Conservation (phyloP, 2,797 vertebrate species). For the Lagodon rhomboides region DNA sequence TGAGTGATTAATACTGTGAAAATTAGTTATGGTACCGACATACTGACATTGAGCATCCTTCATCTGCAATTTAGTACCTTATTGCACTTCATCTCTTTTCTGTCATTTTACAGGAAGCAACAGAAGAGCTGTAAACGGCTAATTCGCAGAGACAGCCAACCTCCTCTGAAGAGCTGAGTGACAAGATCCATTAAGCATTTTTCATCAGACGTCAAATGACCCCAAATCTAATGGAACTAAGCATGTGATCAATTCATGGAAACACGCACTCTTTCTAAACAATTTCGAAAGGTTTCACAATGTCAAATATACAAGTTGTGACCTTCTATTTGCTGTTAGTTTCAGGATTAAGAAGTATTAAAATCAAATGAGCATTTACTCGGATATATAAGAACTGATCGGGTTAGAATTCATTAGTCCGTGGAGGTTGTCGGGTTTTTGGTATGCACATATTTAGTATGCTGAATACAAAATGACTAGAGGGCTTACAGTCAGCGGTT, state of each 20-base stretch:
- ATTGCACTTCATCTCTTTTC: conserved; percentile 7
- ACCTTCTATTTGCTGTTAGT: not conserved
- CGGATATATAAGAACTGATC: not conserved
- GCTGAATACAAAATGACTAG: conserved; percentile 2
- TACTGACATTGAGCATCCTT: conserved; percentile 1
- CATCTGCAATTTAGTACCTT: conserved; percentile 5
- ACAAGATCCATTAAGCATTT: not conserved
- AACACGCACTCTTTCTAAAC: not conserved
- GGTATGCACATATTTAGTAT: not conserved
- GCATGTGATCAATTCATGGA: not conserved
- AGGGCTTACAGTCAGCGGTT: conserved; percentile 12
- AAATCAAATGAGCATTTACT: not conserved
- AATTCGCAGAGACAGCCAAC: not conserved
- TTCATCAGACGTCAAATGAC: not conserved
- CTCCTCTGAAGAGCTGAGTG: not conserved
- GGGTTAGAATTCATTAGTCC: not conserved
- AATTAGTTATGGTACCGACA: not conserved
- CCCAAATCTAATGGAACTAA: not conserved
- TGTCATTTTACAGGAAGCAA: conserved; percentile 2
- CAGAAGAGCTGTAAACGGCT: conserved; percentile 2
- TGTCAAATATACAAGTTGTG: not conserved
- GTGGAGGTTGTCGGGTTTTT: not conserved
- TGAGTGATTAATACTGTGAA: conserved; percentile 5
- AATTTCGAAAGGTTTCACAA: not conserved
- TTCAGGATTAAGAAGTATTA: not conserved